These are phyloP conservation scores for Lates japonicus DNA, from an alignment of 2,797 vertebrate genomes.

Conservation along the genomic window DNA sequence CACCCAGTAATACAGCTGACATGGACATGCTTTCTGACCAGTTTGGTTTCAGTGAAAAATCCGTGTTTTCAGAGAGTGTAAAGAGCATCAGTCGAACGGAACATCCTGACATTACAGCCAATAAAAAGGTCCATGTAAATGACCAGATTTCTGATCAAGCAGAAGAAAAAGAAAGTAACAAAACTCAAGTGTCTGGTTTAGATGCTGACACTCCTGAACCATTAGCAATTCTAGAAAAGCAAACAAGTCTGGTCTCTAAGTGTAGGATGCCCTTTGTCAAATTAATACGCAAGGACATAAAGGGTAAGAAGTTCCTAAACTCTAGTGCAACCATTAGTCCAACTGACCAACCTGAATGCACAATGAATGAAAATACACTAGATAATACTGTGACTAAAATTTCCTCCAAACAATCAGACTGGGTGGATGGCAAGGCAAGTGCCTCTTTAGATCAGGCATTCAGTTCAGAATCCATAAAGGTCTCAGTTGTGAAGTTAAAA, in stretches of 20 bases:
- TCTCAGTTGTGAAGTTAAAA: slow-evolving; percentile 66
- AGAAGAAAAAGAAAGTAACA: slow-evolving; percentile 31
- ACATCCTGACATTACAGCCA: background rate
- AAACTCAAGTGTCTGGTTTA: slow-evolving; percentile 15
- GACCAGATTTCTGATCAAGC: slow-evolving; percentile 29
- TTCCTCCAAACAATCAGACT: slow-evolving; percentile 39
- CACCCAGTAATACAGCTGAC: slow-evolving; percentile 14
- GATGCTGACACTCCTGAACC: slow-evolving; percentile 30
- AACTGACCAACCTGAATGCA: slow-evolving; percentile 20
- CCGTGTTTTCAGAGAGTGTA: slow-evolving; percentile 37
- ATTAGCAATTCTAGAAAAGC: slow-evolving; percentile 50
- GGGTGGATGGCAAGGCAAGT: background rate
- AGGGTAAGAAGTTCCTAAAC: slow-evolving; percentile 49
- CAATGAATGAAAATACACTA: slow-evolving; percentile 39
- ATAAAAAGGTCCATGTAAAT: slow-evolving; percentile 32
- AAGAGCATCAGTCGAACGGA: slow-evolving; percentile 38
- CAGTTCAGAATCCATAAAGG: slow-evolving; percentile 42
- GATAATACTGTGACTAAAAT: slow-evolving; percentile 8
- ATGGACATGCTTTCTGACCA: slow-evolving; percentile 13
- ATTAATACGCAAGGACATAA: slow-evolving; percentile 73
- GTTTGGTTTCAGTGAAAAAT: slow-evolving; percentile 25
- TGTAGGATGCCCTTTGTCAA: slow-evolving; percentile 75
- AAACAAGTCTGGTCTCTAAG: slow-evolving; percentile 61
- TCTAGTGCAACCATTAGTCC: slow-evolving; percentile 34
- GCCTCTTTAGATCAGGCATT: slow-evolving; percentile 10